Percentiles rank a stretch among this genome's conserved stretches.
phyloP scores from a whole-genome alignment of 2,113 vertebrate species.

The Muscicapa adusta region DNA sequence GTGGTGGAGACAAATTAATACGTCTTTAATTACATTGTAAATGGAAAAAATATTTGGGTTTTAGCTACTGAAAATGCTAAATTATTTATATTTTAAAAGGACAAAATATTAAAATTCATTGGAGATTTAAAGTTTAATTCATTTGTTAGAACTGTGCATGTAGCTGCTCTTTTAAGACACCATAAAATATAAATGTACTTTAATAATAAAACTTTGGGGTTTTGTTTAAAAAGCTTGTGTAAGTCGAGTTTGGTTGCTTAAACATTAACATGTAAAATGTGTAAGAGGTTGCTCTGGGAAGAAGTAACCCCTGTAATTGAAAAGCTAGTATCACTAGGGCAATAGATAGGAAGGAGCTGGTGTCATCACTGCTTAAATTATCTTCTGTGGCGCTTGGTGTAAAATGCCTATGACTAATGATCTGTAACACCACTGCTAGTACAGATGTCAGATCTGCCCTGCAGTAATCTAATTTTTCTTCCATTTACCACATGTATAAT shows the following conservation, averaged over 20 bases:
- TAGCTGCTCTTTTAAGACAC: neutral
- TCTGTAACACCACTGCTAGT: neutral
- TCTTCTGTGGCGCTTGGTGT: neutral
- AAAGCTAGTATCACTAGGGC: neutral
- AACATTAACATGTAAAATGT: neutral
- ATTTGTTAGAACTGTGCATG: neutral
- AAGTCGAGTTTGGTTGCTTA: neutral
- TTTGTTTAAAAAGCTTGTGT: neutral
- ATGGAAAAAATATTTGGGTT: neutral
- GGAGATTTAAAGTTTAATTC: conserved; percentile 29
- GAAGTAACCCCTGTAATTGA: neutral
- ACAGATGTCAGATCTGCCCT: neutral
- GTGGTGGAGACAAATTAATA: neutral
- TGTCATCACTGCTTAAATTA: neutral
- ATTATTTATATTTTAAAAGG: neutral
- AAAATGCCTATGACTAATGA: neutral
- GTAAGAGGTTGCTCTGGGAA: neutral
- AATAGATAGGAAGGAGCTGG: neutral
- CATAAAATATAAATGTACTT: conserved; percentile 12
- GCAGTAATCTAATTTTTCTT: neutral
- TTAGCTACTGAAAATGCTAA: neutral
- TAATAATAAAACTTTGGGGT: neutral
- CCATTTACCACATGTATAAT: neutral
- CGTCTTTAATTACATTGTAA: neutral
- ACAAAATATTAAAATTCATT: conserved; percentile 29